Conservation (phyloP, 2,797 vertebrate species). For the Periophthalmus magnuspinnatus region DNA sequence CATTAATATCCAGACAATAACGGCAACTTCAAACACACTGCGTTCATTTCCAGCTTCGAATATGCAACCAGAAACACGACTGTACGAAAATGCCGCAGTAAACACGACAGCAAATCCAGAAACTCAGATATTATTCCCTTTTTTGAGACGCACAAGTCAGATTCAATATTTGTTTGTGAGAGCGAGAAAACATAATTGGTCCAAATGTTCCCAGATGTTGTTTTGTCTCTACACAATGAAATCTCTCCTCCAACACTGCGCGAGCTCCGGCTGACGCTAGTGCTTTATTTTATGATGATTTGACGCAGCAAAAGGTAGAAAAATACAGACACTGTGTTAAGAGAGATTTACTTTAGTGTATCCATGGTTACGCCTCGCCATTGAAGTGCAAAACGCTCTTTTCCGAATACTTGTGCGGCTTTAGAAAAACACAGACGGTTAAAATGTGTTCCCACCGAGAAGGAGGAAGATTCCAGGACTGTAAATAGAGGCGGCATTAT, state of each 20-base stretch:
- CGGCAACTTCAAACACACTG: no score
- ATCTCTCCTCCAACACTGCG: neutral
- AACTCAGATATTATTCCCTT: neutral
- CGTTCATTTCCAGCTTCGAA: neutral
- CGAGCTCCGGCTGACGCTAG: conserved; percentile 10
- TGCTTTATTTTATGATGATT: conserved; percentile 24
- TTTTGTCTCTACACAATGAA: conserved; percentile 19
- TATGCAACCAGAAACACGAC: neutral
- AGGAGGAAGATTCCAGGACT: conserved; percentile 11
- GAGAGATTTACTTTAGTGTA: conserved; percentile 45
- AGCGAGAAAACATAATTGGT: conserved; percentile 5
- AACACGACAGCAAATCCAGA: neutral
- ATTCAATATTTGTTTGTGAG: conserved; percentile 17
- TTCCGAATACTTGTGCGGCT: conserved; percentile 25
- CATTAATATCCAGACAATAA: no score
- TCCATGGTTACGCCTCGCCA: conserved; percentile 52
- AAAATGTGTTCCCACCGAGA: conserved; percentile 25
- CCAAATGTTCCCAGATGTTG: conserved; percentile 44
- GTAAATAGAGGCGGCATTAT: conserved; percentile 1
- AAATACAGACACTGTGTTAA: neutral
- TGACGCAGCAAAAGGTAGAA: conserved; percentile 19
- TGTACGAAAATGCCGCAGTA: neutral
- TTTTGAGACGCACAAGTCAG: conserved; percentile 13
- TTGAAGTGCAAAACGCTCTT: conserved; percentile 35
- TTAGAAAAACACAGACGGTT: conserved; percentile 27